Conservation (phyloP, 2,797 vertebrate species). For the Xerus rutilus region DNA sequence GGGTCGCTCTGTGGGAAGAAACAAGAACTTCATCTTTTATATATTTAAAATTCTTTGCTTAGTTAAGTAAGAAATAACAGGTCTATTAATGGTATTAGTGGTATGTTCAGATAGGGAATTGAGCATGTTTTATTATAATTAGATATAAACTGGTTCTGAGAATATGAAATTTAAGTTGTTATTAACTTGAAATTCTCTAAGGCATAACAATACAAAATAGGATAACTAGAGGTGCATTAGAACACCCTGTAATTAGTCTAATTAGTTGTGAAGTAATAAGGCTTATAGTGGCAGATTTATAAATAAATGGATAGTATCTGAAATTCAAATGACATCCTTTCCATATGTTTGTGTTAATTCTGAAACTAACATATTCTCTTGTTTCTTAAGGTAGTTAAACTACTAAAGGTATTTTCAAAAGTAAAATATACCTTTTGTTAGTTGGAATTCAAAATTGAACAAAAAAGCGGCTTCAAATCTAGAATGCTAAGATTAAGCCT, state of each 20-base stretch:
- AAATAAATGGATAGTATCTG: background rate
- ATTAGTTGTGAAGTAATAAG: background rate
- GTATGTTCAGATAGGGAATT: slow-evolving; percentile 20
- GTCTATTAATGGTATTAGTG: background rate
- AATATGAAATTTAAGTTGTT: slow-evolving; percentile 56
- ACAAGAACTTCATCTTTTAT: background rate
- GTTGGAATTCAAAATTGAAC: slow-evolving; percentile 28
- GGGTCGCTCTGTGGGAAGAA: background rate
- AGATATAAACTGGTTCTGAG: slow-evolving; percentile 49
- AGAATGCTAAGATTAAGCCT: background rate
- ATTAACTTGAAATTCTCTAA: slow-evolving; percentile 35
- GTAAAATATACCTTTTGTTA: slow-evolving; percentile 31
- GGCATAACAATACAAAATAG: background rate
- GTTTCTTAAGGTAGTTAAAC: background rate
- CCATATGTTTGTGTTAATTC: background rate
- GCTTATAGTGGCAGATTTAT: background rate
- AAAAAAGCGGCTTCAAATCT: slow-evolving; percentile 32
- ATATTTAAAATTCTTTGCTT: slow-evolving; percentile 8
- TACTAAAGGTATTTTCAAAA: slow-evolving; percentile 7
- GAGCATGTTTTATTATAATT: slow-evolving; percentile 46
- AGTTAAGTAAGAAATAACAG: background rate
- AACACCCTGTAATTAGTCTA: background rate
- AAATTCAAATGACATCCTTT: slow-evolving; percentile 42
- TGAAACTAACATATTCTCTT: slow-evolving; percentile 31
- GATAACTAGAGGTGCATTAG: background rate